A percentile compares a stretch with the other conserved stretches of the same genome.
phyloP scores from a whole-genome alignment of 2,113 vertebrate genomes.

The Bubalus kerabau region DNA sequence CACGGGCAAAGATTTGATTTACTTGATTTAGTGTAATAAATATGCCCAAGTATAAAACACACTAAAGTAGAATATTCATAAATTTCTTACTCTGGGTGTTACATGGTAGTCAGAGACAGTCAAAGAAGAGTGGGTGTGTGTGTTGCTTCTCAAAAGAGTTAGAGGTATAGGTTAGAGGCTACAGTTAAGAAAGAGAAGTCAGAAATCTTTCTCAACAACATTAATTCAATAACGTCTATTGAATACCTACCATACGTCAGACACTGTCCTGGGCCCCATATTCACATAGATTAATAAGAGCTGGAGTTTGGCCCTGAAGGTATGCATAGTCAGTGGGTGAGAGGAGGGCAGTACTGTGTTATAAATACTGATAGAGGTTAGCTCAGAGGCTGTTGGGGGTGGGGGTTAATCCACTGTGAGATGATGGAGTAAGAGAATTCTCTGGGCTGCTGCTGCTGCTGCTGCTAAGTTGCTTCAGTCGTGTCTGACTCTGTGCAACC shows the following conservation, averaged over 20 bases:
- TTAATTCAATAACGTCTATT: neutral
- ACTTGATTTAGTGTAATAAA: neutral
- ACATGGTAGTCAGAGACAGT: constrained; percentile 9
- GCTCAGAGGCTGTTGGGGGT: neutral
- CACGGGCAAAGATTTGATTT: constrained; percentile 4
- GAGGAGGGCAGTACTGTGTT: neutral
- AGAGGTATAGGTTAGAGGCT: neutral
- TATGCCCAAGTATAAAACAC: neutral
- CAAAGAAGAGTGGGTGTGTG: neutral
- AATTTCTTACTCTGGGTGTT: neutral
- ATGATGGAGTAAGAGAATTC: neutral
- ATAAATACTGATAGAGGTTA: neutral
- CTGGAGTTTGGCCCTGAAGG: neutral
- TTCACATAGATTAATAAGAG: neutral
- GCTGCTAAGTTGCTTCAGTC: too few species aligned
- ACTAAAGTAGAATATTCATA: neutral
- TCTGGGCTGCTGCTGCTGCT: neutral
- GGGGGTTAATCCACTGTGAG: neutral
- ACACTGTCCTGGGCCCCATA: neutral
- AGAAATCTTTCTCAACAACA: neutral
- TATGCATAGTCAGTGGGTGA: neutral
- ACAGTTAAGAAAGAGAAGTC: neutral
- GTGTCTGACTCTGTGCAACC: too few species aligned
- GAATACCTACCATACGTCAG: neutral
- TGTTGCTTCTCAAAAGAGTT: neutral